A percentile compares a stretch with the other conserved stretches of the same genome.
Conservation (phyloP, 2,797 vertebrate genomes). For the Propithecus perrieri region DNA sequence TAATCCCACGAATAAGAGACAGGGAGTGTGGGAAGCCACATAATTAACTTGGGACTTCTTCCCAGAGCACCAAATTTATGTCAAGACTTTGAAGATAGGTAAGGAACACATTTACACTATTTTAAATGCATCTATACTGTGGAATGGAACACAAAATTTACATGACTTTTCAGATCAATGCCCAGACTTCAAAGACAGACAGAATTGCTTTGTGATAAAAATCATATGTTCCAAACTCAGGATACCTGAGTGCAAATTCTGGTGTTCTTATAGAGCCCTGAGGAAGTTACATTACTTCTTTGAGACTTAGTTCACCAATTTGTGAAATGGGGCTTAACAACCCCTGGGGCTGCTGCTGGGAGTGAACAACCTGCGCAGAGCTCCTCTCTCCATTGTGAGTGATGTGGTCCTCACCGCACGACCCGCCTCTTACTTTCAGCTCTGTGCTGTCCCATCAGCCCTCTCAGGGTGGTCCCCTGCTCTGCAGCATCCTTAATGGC, state of each 20-base stretch:
- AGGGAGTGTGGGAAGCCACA: rapidly evolving
- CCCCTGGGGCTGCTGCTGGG: rapidly evolving
- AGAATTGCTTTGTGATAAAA: not conserved
- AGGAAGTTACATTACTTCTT: not conserved
- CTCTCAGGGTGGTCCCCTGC: no score
- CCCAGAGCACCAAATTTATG: not conserved
- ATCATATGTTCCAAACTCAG: not conserved
- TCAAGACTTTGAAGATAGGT: not conserved
- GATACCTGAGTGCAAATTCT: not conserved
- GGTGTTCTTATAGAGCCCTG: no score
- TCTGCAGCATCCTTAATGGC: rapidly evolving
- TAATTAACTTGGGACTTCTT: not conserved
- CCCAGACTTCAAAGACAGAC: not conserved
- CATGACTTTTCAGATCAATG: not conserved
- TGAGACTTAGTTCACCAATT: not conserved
- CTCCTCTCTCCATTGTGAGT: rapidly evolving
- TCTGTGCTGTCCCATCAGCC: rapidly evolving
- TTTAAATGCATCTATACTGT: rapidly evolving
- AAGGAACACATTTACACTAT: rapidly evolving
- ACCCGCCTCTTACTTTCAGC: not conserved
- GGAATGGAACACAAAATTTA: no score
- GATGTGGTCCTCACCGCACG: rapidly evolving
- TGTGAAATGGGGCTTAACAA: not conserved
- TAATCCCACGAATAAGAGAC: rapidly evolving
- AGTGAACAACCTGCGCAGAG: rapidly evolving